Evolutionary conservation across 1,140 invertebrate genomes (phyloP).

Genomic region (Carposina sasakii): DNA sequence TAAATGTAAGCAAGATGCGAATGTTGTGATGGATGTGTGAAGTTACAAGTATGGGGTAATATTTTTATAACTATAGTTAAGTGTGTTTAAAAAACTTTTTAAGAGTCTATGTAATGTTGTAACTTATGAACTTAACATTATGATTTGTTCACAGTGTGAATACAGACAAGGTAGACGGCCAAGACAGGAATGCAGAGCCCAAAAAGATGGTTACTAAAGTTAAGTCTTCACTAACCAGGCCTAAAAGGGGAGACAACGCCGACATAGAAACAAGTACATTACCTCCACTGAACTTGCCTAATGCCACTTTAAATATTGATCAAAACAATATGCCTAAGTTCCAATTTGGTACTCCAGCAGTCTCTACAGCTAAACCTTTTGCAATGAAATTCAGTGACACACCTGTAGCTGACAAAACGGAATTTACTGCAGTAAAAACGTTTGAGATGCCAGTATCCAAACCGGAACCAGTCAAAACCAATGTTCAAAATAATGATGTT

Average conservation of each 20-base stretch:
- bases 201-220: too few relatives aligned
- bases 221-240: conserved; percentile 63
- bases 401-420: neutral
- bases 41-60: too few relatives aligned
- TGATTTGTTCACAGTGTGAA: too few relatives aligned
- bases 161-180: too few relatives aligned
- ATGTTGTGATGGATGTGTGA: too few relatives aligned
- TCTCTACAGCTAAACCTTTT: conserved; percentile 14
- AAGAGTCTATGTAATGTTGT: too few relatives aligned
- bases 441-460: conserved; percentile 15
- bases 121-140: too few relatives aligned
- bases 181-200: too few relatives aligned
- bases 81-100: too few relatives aligned
- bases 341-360: conserved; percentile 27
- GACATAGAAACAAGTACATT: conserved; percentile 55
- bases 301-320: conserved; percentile 76
- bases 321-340: conserved; percentile 53
- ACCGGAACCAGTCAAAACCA: conserved; percentile 16
- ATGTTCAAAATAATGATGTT: too few relatives aligned
- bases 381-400: neutral
- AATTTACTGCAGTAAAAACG: neutral
- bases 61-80: too few relatives aligned
- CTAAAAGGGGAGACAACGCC: conserved; percentile 39
- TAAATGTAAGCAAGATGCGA: too few relatives aligned
- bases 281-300: conserved; percentile 73